Evolutionary conservation across 2,797 vertebrate genomes (phyloP).

Genomic region (Chromis chromis): DNA sequence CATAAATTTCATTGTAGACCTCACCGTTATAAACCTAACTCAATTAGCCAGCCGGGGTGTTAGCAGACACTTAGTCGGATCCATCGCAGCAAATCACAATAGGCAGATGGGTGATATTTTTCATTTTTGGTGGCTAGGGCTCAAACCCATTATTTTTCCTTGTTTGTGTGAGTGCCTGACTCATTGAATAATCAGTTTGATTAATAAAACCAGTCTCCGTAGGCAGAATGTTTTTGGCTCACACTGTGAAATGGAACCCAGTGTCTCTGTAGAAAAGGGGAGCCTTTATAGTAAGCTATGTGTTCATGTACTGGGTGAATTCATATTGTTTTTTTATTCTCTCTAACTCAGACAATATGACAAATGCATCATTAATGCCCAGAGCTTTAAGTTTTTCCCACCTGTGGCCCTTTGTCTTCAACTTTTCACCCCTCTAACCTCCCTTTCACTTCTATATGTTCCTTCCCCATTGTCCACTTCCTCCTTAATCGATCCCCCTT

Average conservation of each 20-base stretch:
- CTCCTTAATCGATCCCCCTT: slow-evolving; percentile 51
- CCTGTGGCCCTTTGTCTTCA: slow-evolving; percentile 53
- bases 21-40: slow-evolving; percentile 76
- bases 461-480: slow-evolving; percentile 46
- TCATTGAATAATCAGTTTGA: slow-evolving; percentile 79
- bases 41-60: slow-evolving; percentile 80
- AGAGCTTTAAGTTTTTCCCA: slow-evolving; percentile 61
- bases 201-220: slow-evolving; percentile 73
- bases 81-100: slow-evolving; percentile 72
- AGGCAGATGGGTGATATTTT: slow-evolving; percentile 79
- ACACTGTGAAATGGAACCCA: slow-evolving; percentile 26
- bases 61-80: slow-evolving; percentile 73
- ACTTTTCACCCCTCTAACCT: slow-evolving; percentile 38
- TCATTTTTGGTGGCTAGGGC: slow-evolving; percentile 74
- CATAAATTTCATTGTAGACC: slow-evolving; percentile 74
- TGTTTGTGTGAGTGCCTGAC: slow-evolving; percentile 74
- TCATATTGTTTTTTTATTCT: slow-evolving; percentile 41
- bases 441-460: slow-evolving; percentile 46
- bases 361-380: slow-evolving; percentile 65
- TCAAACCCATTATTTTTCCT: slow-evolving; percentile 74
- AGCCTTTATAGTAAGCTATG: slow-evolving; percentile 23
- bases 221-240: slow-evolving; percentile 65
- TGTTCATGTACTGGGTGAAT: slow-evolving; percentile 35
- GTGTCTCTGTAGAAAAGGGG: slow-evolving; percentile 41
- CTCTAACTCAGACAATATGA: slow-evolving; percentile 54